Conservation (phyloP, 2,113 vertebrate genomes). For the Raphicerus campestris region DNA sequence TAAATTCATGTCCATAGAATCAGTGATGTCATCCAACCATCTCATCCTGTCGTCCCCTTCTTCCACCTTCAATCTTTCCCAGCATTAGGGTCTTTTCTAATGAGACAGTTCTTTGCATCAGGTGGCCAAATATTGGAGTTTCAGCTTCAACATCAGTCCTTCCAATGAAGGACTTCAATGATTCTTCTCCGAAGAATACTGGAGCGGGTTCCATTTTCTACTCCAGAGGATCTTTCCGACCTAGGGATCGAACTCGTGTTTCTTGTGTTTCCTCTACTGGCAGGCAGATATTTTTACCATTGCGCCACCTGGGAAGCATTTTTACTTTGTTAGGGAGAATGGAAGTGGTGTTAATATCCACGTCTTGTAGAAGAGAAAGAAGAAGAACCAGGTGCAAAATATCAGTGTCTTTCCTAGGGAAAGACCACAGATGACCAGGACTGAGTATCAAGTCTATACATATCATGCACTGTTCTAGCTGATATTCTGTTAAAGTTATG, state of each 20-base stretch:
- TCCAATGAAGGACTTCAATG: no score
- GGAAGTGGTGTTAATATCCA: not conserved
- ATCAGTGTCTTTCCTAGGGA: not conserved
- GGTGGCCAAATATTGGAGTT: no score
- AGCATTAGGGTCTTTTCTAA: no score
- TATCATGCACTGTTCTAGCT: not conserved
- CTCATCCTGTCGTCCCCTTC: no score
- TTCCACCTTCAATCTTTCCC: no score
- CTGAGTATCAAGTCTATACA: not conserved
- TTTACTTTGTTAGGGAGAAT: not conserved
- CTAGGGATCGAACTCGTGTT: not conserved
- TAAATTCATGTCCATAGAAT: no score
- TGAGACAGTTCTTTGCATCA: no score
- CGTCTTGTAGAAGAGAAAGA: not conserved
- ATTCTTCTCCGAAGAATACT: not conserved
- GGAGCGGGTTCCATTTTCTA: not conserved
- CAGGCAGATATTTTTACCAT: not conserved
- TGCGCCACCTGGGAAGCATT: not conserved
- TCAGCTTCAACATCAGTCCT: no score
- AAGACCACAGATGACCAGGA: not conserved
- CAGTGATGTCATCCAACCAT: no score
- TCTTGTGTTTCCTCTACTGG: not conserved
- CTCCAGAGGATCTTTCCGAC: not conserved
- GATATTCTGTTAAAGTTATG: not conserved
- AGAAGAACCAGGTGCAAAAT: not conserved